phyloP scores from a whole-genome alignment of 1,140 invertebrate species.

The Atta colombica region DNA sequence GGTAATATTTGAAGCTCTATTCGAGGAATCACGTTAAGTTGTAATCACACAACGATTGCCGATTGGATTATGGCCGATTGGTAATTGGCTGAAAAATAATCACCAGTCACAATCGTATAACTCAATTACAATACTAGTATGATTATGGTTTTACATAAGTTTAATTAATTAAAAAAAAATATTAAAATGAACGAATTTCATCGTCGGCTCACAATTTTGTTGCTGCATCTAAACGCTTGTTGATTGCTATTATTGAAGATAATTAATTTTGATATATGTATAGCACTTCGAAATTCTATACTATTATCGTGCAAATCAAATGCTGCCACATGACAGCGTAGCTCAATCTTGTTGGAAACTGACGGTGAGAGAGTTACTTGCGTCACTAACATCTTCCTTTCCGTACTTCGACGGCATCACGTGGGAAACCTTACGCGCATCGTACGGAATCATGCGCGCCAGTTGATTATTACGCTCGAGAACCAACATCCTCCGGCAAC shows the following conservation, averaged over 20 bases:
- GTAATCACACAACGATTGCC: too few relatives aligned
- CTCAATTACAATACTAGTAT: too few relatives aligned
- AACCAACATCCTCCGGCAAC: conserved; percentile 35
- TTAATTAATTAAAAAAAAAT: neutral
- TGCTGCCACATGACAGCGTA: conserved; percentile 5
- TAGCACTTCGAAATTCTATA: neutral
- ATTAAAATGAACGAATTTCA: neutral
- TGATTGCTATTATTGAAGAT: neutral
- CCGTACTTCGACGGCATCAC: conserved; percentile 48
- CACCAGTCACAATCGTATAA: too few relatives aligned
- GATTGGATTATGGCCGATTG: too few relatives aligned
- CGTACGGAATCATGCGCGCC: conserved; percentile 17
- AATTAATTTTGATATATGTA: conserved; percentile 20
- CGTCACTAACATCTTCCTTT: conserved; percentile 50
- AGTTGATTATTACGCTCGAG: conserved; percentile 42
- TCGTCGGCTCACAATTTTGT: neutral
- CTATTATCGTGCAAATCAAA: conserved; percentile 16
- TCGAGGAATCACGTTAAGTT: neutral
- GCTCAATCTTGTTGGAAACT: conserved; percentile 20
- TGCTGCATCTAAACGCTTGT: neutral
- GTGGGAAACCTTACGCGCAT: conserved; percentile 56
- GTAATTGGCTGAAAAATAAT: too few relatives aligned
- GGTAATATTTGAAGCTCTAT: conserved; percentile 10
- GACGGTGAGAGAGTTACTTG: conserved; percentile 46
- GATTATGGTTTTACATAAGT: neutral